phyloP scores from a whole-genome alignment of 1,140 invertebrate genomes.

The Anoplophora glabripennis region DNA sequence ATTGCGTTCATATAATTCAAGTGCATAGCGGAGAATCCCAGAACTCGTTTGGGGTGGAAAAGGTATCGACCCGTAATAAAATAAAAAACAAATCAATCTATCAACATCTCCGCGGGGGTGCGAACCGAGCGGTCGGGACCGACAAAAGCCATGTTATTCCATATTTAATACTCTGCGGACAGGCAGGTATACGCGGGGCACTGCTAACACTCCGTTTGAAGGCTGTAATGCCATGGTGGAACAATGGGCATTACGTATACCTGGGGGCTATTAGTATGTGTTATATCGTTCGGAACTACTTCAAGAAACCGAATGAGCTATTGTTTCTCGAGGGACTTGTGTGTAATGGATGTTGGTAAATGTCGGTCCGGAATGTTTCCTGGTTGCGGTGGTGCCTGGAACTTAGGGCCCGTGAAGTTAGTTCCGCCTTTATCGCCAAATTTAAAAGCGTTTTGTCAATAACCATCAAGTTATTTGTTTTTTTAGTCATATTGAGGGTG shows the following conservation, averaged over 20 bases:
- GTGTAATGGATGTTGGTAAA: too few relatives aligned
- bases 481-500: too few relatives aligned
- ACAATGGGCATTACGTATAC: slow-evolving; percentile 13
- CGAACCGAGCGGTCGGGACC: slow-evolving; percentile 25
- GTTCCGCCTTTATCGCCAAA: too few relatives aligned
- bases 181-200: slow-evolving; percentile 22
- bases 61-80: slow-evolving; percentile 25
- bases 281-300: too few relatives aligned
- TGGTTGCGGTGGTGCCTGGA: too few relatives aligned
- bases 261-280: too few relatives aligned
- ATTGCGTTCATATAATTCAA: background rate
- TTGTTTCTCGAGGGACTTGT: too few relatives aligned
- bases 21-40: background rate
- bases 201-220: slow-evolving; percentile 11
- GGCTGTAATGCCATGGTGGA: slow-evolving; percentile 15
- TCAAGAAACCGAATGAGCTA: too few relatives aligned
- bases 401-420: too few relatives aligned
- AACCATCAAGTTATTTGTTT: too few relatives aligned
- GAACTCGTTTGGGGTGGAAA: background rate
- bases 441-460: too few relatives aligned
- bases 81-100: slow-evolving; percentile 43
- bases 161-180: slow-evolving; percentile 38
- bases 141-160: slow-evolving; percentile 43
- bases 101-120: slow-evolving; percentile 38
- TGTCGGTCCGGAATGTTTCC: too few relatives aligned